Base-by-base conservation (phyloP, 2,797 vertebrate species). In the Helarctos malayanus region DNA sequence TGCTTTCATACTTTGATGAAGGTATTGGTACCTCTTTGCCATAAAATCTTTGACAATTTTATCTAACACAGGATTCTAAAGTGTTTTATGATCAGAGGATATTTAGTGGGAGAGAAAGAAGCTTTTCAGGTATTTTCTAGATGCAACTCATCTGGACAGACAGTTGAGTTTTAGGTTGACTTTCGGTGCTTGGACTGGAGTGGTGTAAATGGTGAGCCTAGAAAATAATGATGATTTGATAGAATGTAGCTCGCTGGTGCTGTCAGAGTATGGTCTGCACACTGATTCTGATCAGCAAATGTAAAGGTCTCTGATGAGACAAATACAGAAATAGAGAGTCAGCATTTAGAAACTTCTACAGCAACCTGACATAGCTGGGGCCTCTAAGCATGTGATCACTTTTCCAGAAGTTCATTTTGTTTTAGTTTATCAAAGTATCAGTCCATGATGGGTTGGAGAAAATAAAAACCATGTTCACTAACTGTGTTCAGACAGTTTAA, bases 381-480 rank as follows among this genome's bases (percentile, higher is more conserved):
- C 59, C 89, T 78, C 82, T 21, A 88, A 52, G 54, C n/a, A 63
- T 59, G 52, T 68, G 63, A 68, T 85, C 29, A 19, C 9, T 71
- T 92, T 78, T 75, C 41, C 4, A 68, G 54, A 57, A 63, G n/a
- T 78, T 92, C 54, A 79, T 61, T 90, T 86, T 86, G 45, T 38
- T 95, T 96, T 59, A 63, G 18, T 95, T 95, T 89, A 84, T n/a
- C 49, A 47, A 91, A 78, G 4, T 92, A 63, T 88, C 25, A 82
- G 35, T 63, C 29, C 69, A 57, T 63, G 23, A 32, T 63, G n/a
- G 29, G 21, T 3, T 18, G 29, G 27, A n/a, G 49, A n/a, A 95
- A 95, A 89, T 61, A 45, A 89, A 79, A 93, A 32, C 45, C 59
- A 27, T 61, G 23, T 52, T 95, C 14, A 73, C 32, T 68, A 65